These are phyloP conservation scores for Halichoerus grypus DNA, from an alignment of 2,113 vertebrate genomes.

Conservation along the genomic window DNA sequence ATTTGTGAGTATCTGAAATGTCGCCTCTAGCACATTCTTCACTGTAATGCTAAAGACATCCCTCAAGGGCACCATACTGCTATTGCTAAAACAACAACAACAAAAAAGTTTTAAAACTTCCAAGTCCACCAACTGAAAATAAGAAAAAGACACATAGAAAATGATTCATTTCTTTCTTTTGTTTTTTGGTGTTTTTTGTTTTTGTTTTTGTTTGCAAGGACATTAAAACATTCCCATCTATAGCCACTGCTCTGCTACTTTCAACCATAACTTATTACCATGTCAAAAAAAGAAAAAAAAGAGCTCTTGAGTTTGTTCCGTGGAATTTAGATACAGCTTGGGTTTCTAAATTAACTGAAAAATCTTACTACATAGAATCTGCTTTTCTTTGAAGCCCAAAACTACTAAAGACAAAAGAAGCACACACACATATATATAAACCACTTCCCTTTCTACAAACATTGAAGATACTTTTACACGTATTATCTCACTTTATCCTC, in stretches of 20 bases:
- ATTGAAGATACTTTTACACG: background rate
- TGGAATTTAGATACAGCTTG: slow-evolving; percentile 32
- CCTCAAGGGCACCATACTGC: background rate
- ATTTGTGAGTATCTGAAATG: background rate
- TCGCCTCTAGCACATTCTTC: background rate
- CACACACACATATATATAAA: background rate
- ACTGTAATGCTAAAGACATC: background rate
- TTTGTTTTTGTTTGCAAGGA: background rate
- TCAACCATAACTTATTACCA: slow-evolving; percentile 14
- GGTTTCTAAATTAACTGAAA: slow-evolving; percentile 13
- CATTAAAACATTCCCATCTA: slow-evolving; percentile 42
- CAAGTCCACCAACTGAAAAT: background rate
- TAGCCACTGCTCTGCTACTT: background rate
- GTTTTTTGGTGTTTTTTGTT: background rate
- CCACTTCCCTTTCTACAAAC: slow-evolving; percentile 1
- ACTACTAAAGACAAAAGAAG: slow-evolving; percentile 30
- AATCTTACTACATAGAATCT: background rate
- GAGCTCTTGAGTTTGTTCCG: background rate
- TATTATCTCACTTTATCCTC: slow-evolving; percentile 22
- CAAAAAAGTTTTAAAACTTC: background rate
- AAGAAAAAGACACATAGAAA: slow-evolving; percentile 59
- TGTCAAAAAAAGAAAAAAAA: background rate
- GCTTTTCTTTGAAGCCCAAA: slow-evolving; percentile 14
- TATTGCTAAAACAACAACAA: background rate
- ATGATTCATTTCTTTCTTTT: background rate